These are phyloP conservation scores for Orussus abietinus DNA, from an alignment of 1,140 invertebrate genomes.

Conservation along the genomic window DNA sequence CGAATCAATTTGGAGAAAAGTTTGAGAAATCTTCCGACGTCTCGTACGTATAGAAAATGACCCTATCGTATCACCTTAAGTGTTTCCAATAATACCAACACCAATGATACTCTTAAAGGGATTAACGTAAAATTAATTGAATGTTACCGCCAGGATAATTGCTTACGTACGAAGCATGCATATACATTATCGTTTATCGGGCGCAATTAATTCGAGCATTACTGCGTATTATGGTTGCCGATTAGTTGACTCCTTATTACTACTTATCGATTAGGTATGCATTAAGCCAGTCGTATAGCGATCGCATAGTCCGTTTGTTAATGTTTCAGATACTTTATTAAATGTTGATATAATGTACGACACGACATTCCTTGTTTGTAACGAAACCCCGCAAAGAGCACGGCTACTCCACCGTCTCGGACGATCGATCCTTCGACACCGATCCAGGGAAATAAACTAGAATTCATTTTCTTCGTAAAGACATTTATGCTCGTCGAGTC, in stretches of 20 bases:
- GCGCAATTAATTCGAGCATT: constrained; percentile 10
- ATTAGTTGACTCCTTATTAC: constrained; percentile 26
- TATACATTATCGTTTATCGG: constrained; percentile 22
- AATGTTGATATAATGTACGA: constrained; percentile 52
- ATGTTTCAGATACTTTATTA: constrained; percentile 54
- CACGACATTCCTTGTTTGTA: constrained; percentile 50
- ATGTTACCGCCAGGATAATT: constrained; percentile 20
- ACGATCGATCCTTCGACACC: too few species aligned
- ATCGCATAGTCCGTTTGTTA: constrained; percentile 51
- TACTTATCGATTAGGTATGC: constrained; percentile 34
- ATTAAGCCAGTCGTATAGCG: constrained; percentile 42
- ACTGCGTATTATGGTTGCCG: constrained; percentile 22
- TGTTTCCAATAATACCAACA: constrained; percentile 47
- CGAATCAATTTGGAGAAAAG: too few species aligned
- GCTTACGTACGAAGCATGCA: constrained; percentile 19
- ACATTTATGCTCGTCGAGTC: too few species aligned
- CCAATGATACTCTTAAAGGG: constrained; percentile 31
- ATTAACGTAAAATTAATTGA: constrained; percentile 18
- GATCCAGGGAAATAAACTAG: too few species aligned
- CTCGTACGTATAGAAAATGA: too few species aligned
- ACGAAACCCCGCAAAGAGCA: too few species aligned
- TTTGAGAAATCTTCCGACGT: too few species aligned
- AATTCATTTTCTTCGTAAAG: too few species aligned
- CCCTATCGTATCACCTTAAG: too few species aligned
- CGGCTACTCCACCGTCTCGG: too few species aligned